phyloP scores from a whole-genome alignment of 1,140 invertebrate species.

The Centruroides vittatus region DNA sequence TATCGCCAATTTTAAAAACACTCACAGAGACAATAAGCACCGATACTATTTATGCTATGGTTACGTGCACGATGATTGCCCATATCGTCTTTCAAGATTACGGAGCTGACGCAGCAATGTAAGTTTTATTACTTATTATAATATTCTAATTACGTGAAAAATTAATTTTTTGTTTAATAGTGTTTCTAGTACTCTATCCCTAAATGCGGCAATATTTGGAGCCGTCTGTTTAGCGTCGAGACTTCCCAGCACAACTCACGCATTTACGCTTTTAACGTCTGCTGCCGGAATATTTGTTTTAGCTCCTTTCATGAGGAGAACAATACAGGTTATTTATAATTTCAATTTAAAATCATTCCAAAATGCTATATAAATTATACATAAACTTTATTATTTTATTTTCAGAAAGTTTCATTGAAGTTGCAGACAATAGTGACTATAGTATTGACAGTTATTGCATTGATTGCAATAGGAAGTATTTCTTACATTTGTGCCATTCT shows the following conservation, averaged over 20 bases:
- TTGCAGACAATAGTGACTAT: not conserved
- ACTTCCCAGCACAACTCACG: constrained; percentile 62
- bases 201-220: constrained; percentile 84
- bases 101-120: constrained; percentile 53
- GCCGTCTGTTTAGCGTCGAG: constrained; percentile 88
- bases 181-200: constrained; percentile 50
- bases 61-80: constrained; percentile 67
- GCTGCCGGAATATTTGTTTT: constrained; percentile 77
- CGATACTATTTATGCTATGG: constrained; percentile 88
- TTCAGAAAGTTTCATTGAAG: no score
- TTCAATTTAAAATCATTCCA: no score
- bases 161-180: no score
- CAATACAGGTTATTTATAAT: constrained; percentile 23
- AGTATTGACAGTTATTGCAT: constrained; percentile 1
- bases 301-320: constrained; percentile 59
- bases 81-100: constrained; percentile 89
- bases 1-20: constrained; percentile 84
- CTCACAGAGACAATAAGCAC: constrained; percentile 90
- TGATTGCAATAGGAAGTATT: not conserved
- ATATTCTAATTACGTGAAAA: no score
- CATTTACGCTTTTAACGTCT: constrained; percentile 71
- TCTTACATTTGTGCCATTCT: constrained; percentile 21
- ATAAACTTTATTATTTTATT: no score
- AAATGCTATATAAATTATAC: no score
- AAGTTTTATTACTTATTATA: no score